These are phyloP conservation scores for Helleia helle DNA, from an alignment of 2,888 invertebrate genomes.

Conservation along the genomic window DNA sequence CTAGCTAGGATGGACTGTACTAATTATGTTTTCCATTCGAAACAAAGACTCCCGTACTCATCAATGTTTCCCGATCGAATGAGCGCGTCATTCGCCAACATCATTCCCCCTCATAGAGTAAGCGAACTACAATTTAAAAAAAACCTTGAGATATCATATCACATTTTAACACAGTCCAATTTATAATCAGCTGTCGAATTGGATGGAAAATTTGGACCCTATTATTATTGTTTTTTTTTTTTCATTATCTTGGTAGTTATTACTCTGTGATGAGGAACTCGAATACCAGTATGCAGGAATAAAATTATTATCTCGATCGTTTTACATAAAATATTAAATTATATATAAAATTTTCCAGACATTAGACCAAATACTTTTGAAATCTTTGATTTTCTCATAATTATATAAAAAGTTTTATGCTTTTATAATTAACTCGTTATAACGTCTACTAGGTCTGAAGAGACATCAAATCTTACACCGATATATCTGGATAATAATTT, in stretches of 20 bases:
- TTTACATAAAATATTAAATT: constrained; percentile 32
- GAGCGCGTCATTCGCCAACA: constrained; percentile 34
- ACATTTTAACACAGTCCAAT: constrained; percentile 60
- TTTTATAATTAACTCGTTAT: constrained; percentile 46
- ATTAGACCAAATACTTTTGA: constrained; percentile 39
- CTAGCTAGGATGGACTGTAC: constrained; percentile 22
- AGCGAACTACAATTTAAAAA: constrained; percentile 36
- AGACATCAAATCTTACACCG: constrained; percentile 33
- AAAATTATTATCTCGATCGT: constrained; percentile 35
- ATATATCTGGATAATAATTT: constrained; percentile 36
- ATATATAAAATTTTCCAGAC: constrained; percentile 49
- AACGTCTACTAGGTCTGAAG: constrained; percentile 42
- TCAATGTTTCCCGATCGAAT: constrained; percentile 52
- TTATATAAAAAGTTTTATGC: constrained; percentile 29
- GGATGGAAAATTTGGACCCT: constrained; percentile 71
- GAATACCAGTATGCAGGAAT: constrained; percentile 37
- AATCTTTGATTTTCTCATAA: constrained; percentile 4
- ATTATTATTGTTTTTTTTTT: constrained; percentile 47
- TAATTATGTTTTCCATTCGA: constrained; percentile 66
- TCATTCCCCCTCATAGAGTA: constrained; percentile 52
- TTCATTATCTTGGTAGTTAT: constrained; percentile 19
- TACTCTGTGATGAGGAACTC: constrained; percentile 56
- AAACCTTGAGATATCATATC: constrained; percentile 53
- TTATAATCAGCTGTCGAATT: constrained; percentile 49
- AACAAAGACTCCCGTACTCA: constrained; percentile 72